A percentile compares a stretch with the other conserved stretches of the same genome.
Evolutionary conservation across 2,113 vertebrate genomes (phyloP).

Genomic region (Hyla sarda): DNA sequence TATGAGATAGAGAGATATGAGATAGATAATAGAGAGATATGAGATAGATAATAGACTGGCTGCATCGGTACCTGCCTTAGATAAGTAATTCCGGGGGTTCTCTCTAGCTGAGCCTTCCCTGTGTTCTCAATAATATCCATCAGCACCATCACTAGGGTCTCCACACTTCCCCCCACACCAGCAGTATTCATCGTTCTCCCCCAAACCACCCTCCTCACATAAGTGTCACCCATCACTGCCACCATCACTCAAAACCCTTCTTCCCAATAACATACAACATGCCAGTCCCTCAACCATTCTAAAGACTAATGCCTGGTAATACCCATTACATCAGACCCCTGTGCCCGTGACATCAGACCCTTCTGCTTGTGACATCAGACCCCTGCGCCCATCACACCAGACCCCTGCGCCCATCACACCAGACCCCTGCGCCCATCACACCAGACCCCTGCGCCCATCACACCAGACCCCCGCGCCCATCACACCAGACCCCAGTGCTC

Average conservation of each 20-base stretch:
- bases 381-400: too few relatives aligned
- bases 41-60: not conserved
- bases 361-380: too few relatives aligned
- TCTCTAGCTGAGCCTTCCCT: not conserved
- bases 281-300: not conserved
- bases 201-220: not conserved
- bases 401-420: too few relatives aligned
- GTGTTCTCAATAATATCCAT: not conserved
- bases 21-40: not conserved
- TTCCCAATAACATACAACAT: too few relatives aligned
- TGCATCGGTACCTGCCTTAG: not conserved
- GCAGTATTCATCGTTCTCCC: not conserved
- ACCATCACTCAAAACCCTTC: too few relatives aligned
- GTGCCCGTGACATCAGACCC: not conserved
- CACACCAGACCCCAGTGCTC: too few relatives aligned
- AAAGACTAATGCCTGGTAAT: not conserved
- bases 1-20: too few relatives aligned
- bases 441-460: too few relatives aligned
- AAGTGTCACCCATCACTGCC: not conserved
- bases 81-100: not conserved
- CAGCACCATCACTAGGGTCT: not conserved
- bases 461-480: too few relatives aligned
- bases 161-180: not conserved
- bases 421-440: too few relatives aligned
- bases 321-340: not conserved